Base-by-base conservation (phyloP, 1,140 invertebrate species). In the Bombus cullumanus region DNA sequence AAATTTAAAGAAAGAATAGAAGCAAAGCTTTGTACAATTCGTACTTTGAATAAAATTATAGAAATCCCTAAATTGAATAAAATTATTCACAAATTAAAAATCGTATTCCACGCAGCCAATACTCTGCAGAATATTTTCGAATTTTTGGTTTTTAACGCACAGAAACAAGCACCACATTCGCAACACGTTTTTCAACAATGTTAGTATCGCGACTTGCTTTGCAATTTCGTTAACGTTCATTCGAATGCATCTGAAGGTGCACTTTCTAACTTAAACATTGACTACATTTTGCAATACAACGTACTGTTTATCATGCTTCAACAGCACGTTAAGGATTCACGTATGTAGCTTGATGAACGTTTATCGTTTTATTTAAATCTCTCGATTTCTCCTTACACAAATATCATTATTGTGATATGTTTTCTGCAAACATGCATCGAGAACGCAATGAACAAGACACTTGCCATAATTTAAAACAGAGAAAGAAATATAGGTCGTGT, bases 261-360 rank as follows among this genome's bases (percentile, higher is more conserved):
- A 87, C 90, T 92, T 92, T 91, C 90, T 88, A 90, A 77, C 81
- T 84, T 80, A 31, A 31, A 75, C 73, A 72, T 64, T 10, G 85
- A 64, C 18, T 66, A 37, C 78, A 64, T 66, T 83, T 64, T 66
- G 41, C 41, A 74, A 75, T 15, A 31, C 57, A 68, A 39, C 15
- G 12, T 25, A 62, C 15, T 37, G 28, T 31, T 81, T 57, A 72
- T 41, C 57, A 22, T 43, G 39, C 25, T 74, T 72, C 25, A 57
- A 59, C 68, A n/a, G 18, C 47, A 22, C 18, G 34, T 22, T 6
- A 71, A 81, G 76, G 59, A 77, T 64, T 41, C 15, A 18, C 41
- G 28, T 53, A 25, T n/a, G 57, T 39, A 71, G 39, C n/a, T 57
- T 41, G 41, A 39, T 39, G 25, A 71, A 53, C 47, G 25, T 81